Conservation (phyloP, 1,140 invertebrate genomes). For the Melipona quadrifasciata region DNA sequence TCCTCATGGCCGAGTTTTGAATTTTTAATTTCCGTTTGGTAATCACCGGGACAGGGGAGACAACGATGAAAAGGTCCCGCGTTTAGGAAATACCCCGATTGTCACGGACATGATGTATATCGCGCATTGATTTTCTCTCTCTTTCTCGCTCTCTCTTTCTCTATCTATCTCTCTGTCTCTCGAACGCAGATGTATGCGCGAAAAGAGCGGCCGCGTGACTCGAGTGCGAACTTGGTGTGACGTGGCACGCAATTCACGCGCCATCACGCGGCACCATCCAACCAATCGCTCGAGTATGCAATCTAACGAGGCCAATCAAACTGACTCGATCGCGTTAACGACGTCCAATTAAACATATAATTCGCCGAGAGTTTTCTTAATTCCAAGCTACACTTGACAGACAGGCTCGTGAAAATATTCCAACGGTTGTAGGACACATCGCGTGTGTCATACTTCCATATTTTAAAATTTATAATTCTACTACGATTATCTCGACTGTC, state of each 20-base stretch:
- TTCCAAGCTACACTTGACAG: no score
- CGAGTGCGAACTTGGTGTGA: background rate
- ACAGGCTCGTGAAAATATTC: background rate
- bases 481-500: no score
- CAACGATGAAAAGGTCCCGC: background rate
- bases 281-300: background rate
- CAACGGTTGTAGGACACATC: background rate
- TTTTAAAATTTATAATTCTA: no score
- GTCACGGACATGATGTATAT: constrained; percentile 2
- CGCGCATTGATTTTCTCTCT: background rate
- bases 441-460: no score
- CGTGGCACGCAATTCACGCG: constrained; percentile 1
- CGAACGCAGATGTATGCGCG: constrained; percentile 5
- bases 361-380: background rate
- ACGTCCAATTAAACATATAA: background rate
- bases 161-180: background rate
- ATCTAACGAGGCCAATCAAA: constrained; percentile 8
- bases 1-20: background rate
- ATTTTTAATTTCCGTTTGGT: constrained; percentile 36
- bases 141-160: no score
- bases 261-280: background rate
- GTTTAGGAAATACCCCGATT: background rate
- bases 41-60: background rate
- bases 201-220: constrained; percentile 7
- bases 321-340: background rate